These are phyloP conservation scores for Eutolmus rufibarbis DNA, from an alignment of 2,888 invertebrate species.

Conservation along the genomic window DNA sequence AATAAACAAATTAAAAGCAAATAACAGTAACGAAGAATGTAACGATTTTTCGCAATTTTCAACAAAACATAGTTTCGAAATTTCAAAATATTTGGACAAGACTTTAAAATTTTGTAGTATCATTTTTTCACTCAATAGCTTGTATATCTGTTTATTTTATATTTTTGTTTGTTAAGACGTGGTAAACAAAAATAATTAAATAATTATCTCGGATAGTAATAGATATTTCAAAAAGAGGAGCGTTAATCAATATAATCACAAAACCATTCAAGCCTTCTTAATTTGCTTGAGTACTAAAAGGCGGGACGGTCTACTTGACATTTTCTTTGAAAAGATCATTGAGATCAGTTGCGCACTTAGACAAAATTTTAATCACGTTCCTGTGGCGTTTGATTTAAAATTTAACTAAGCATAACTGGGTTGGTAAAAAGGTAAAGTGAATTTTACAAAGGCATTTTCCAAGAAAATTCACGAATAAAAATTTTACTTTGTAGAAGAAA, in stretches of 20 bases:
- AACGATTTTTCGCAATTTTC: too few relatives aligned
- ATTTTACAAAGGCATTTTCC: not conserved
- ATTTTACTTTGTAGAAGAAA: not conserved
- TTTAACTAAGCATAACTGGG: not conserved
- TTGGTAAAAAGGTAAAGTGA: not conserved
- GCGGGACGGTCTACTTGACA: not conserved
- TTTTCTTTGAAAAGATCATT: not conserved
- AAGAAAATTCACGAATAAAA: not conserved
- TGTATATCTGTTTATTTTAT: not conserved
- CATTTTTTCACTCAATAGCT: too few relatives aligned
- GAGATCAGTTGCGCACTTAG: not conserved
- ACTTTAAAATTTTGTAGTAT: too few relatives aligned
- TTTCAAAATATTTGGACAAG: too few relatives aligned
- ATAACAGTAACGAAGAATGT: too few relatives aligned
- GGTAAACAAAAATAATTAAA: too few relatives aligned
- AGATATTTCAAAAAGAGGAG: too few relatives aligned
- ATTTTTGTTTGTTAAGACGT: too few relatives aligned
- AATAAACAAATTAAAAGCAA: too few relatives aligned
- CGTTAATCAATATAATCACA: not conserved
- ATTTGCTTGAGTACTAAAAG: not conserved
- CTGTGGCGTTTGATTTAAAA: not conserved
- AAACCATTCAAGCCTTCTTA: not conserved
- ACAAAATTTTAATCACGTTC: conserved; percentile 16
- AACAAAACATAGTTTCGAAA: too few relatives aligned
- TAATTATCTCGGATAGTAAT: too few relatives aligned